A percentile compares a stretch with the other conserved stretches of the same genome.
phyloP scores from a whole-genome alignment of 2,888 invertebrate genomes.

The Imbricaverruca yamaguchii region DNA sequence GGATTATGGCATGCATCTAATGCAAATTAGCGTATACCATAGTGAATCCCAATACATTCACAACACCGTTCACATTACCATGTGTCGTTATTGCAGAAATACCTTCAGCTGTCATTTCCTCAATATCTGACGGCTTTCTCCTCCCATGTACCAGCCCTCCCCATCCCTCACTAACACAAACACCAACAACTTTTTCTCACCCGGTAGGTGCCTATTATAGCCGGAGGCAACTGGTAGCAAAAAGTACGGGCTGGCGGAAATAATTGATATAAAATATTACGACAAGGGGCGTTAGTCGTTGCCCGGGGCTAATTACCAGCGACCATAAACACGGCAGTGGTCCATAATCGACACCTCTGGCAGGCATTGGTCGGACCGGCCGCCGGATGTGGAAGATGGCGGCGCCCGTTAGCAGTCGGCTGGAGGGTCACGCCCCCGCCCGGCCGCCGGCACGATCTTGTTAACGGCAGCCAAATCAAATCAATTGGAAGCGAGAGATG shows the following conservation, averaged over 20 bases:
- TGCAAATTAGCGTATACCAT: too few relatives aligned
- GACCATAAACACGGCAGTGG: neutral
- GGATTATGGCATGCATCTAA: too few relatives aligned
- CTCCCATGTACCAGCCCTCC: too few relatives aligned
- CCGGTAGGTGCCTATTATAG: slow-evolving; percentile 1
- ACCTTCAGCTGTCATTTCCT: too few relatives aligned
- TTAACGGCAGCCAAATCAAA: neutral
- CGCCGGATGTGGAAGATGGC: neutral
- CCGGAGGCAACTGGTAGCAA: neutral
- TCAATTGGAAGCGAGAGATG: too few relatives aligned
- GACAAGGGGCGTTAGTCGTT: neutral
- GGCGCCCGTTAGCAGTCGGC: neutral
- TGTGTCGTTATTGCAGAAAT: too few relatives aligned
- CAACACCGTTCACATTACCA: too few relatives aligned
- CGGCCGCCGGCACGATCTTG: neutral
- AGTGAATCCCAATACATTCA: too few relatives aligned
- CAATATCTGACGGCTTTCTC: too few relatives aligned
- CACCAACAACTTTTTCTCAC: neutral
- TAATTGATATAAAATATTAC: slow-evolving; percentile 15
- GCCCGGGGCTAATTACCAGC: neutral
- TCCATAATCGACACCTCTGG: neutral
- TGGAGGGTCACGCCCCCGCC: neutral
- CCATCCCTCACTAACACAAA: too few relatives aligned
- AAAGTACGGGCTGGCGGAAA: neutral
- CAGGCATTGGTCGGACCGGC: neutral